These are phyloP conservation scores for Portunus trituberculatus DNA, from an alignment of 1,140 invertebrate genomes.

Conservation along the genomic window DNA sequence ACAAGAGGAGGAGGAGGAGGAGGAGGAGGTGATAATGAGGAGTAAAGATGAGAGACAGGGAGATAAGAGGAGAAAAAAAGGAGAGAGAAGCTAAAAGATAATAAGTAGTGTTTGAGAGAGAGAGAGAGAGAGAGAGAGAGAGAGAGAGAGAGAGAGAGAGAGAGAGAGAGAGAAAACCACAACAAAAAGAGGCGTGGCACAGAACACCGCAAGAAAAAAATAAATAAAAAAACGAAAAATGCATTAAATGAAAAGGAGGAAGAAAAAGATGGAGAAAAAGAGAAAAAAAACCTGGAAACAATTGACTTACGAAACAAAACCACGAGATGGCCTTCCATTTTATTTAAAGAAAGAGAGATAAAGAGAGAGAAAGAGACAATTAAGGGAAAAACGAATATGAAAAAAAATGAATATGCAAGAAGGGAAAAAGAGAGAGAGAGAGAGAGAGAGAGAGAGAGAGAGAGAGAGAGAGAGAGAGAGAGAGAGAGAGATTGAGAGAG, in stretches of 20 bases:
- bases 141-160: background rate
- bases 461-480: slow-evolving; percentile 50
- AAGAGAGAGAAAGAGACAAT: too few species aligned
- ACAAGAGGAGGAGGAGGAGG: background rate
- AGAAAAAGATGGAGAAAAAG: background rate
- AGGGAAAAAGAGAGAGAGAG: background rate
- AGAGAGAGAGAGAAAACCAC: background rate
- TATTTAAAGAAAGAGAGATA: slow-evolving; percentile 36
- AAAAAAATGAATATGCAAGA: background rate
- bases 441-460: background rate
- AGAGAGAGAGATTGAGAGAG: slow-evolving; percentile 3
- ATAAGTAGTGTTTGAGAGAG: background rate
- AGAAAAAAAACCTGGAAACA: background rate
- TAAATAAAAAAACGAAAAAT: background rate
- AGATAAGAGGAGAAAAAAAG: slow-evolving; percentile 1
- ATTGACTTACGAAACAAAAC: too few species aligned
- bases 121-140: slow-evolving; percentile 25
- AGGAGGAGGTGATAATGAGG: background rate
- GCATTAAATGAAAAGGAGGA: background rate
- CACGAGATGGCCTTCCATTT: too few species aligned
- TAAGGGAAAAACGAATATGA: background rate
- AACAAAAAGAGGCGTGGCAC: too few species aligned
- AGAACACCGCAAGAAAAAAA: too few species aligned
- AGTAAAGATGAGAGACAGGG: background rate
- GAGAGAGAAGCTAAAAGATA: background rate